These are phyloP conservation scores for Erebia epiphron DNA, from an alignment of 2,888 invertebrate species.

Conservation along the genomic window DNA sequence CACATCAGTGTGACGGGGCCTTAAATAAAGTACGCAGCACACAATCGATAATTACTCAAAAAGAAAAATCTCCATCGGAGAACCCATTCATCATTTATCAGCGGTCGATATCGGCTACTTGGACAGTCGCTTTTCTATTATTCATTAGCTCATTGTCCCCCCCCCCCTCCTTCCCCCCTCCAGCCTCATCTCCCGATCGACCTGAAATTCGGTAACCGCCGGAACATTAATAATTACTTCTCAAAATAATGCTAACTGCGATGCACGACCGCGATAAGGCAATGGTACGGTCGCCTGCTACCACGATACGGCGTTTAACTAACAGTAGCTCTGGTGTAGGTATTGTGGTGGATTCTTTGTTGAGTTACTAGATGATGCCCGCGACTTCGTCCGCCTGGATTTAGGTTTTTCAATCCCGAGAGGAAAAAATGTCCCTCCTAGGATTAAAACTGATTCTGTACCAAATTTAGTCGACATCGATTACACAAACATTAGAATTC, in stretches of 20 bases:
- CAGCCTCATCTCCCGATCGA: slow-evolving; percentile 48
- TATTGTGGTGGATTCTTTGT: slow-evolving; percentile 22
- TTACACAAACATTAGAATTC: no score
- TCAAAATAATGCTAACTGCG: slow-evolving; percentile 79
- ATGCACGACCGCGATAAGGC: slow-evolving; percentile 77
- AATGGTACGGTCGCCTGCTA: slow-evolving; percentile 55
- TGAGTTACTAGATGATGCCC: not conserved
- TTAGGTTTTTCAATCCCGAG: no score
- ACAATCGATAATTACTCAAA: slow-evolving; percentile 63
- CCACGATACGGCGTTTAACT: slow-evolving; percentile 42
- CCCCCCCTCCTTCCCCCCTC: not conserved
- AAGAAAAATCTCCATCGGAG: slow-evolving; percentile 63
- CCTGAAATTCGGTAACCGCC: slow-evolving; percentile 79
- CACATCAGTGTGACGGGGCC: slow-evolving; percentile 16
- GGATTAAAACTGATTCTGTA: no score
- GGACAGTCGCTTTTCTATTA: slow-evolving; percentile 75
- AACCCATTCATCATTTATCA: slow-evolving; percentile 78
- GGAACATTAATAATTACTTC: slow-evolving; percentile 82
- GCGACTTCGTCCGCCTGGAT: no score
- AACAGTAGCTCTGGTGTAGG: slow-evolving; percentile 27
- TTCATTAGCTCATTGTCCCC: slow-evolving; percentile 73
- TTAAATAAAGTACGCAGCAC: slow-evolving; percentile 43
- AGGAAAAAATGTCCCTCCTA: no score
- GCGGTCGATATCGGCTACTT: slow-evolving; percentile 70
- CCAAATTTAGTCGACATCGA: no score